Base-by-base conservation (phyloP, 2,113 vertebrate genomes). In the Potamarius usumacintae region DNA sequence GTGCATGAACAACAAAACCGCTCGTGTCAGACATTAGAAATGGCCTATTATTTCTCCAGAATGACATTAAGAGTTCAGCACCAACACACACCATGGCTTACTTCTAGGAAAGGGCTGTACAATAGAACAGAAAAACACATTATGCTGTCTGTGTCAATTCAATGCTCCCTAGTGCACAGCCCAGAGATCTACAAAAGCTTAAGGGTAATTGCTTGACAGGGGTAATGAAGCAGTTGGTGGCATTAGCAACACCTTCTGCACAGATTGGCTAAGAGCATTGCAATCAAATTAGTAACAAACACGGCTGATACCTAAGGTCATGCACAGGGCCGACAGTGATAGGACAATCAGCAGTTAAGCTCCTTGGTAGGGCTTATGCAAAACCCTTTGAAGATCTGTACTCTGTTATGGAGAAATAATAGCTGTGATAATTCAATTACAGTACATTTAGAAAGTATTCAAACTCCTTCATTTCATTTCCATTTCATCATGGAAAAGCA, bases 221-320 rank as follows among this genome's bases (percentile, higher is more conserved):
- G 53, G 87, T 92, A 91, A 93, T 87, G 89, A 92, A 91, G 85
- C 85, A 83, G 79, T 91, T 85, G 30, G 87, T 83, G 86, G 90
- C 88, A 91, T 90, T 85, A 89, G 89, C 85, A 88, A 90, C 91
- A 93, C 88, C 58, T 88, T 86, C 85, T 65, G 71, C 88, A 81
- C 88, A 94, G 93, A 94, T 93, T 94, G 90, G 85, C 90, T 86
- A 34, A 89, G 89, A 80, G 90, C 30, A n/a, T 27, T 86, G 55
- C 87, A 89, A 87, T 60, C 79, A 89, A 89, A 94, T 93, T 86
- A 91, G 91, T 83, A 88, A 87, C 88, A 90, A 93, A 92, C 85
- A 87, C n/a, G 63, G 80, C 65, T 12, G 52, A 87, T 89, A 81
- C 81, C 82, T 79, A 86, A 85, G 86, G 92, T 86, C 85, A 91